Base-by-base conservation (phyloP, 2,797 vertebrate species). In the Leptatherina wallacei region DNA sequence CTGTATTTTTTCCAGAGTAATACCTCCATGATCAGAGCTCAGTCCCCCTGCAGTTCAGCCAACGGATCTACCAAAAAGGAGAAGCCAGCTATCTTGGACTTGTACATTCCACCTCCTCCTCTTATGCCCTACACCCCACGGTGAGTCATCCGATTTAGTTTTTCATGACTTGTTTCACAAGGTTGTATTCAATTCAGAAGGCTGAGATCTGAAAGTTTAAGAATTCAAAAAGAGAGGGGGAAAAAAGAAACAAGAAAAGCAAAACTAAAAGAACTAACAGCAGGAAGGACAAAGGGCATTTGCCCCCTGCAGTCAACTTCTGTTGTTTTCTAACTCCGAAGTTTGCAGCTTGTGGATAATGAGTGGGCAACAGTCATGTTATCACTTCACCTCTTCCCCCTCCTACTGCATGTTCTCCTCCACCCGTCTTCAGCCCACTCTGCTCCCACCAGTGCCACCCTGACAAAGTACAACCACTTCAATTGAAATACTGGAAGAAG, bases 41-140 rank as follows among this genome's bases (percentile, higher is more conserved):
- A 96, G 92, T 94, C 96, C 65, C 93, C 95, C 1, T 95, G 95
- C 61, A 90, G 94, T 85, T 95, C 94, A 0, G 93, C 95, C 68
- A 96, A 97, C 40, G 82, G 93, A 56, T 96, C 96, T 0, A 88
- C 96, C 91, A 98, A 95, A 92, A 98, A 96, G 77, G 96, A 98
- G 90, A 98, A 98, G 83, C 95, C 96, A 0, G 96, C 97, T n/a
- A 96, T 98, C 92, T 69, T 96, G 84, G 95, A 98, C 70, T 93
- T 98, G 32, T 97, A 96, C 81, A 98, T 98, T 64, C 97, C 97
- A 7, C 97, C 97, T 61, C 97, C 97, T 0, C 97, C 97, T 33
- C 87, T 92, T 12, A 78, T 97, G 59, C 97, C 97, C 0, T 98
- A 98, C 91, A 95, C 95, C 1, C 97, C 97, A 68, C 93, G 97